Percentiles rank a stretch among this genome's conserved stretches.
Conservation (phyloP, 1,140 invertebrate genomes). For the Antheraea mylitta region DNA sequence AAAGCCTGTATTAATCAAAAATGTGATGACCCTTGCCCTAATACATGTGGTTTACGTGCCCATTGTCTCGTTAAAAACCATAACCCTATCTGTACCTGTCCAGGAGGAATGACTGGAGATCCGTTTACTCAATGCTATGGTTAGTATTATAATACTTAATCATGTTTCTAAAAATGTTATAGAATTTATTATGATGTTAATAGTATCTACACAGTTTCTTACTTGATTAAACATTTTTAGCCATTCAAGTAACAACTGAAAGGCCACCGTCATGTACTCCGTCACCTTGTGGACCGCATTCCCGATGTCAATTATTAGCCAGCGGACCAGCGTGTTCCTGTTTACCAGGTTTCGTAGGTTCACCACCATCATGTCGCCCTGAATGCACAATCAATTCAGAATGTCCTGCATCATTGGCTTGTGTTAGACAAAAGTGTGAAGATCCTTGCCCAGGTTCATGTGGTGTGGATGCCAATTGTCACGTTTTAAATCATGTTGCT, state of each 20-base stretch:
- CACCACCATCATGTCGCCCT: conserved; percentile 86
- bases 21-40: conserved; percentile 89
- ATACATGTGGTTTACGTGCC: conserved; percentile 86
- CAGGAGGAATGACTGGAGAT: conserved; percentile 86
- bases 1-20: conserved; percentile 88
- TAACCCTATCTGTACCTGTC: conserved; percentile 86
- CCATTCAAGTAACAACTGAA: conserved; percentile 77
- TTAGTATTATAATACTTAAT: conserved; percentile 42
- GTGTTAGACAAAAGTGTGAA: conserved; percentile 85
- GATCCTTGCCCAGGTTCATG: conserved; percentile 89
- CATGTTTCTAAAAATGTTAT: background rate
- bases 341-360: conserved; percentile 85
- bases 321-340: conserved; percentile 89
- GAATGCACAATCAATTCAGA: conserved; percentile 87
- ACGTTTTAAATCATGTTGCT: conserved; percentile 86
- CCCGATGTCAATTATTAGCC: conserved; percentile 85
- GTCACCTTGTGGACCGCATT: conserved; percentile 90
- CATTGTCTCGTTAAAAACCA: conserved; percentile 85
- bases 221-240: conserved; percentile 32
- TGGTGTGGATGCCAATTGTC: conserved; percentile 86
- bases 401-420: conserved; percentile 85
- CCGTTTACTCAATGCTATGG: conserved; percentile 81
- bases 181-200: background rate
- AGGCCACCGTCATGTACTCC: conserved; percentile 86
- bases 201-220: background rate